A percentile compares a stretch with the other conserved stretches of the same genome.
Conservation (phyloP, 2,888 invertebrate species). For the Anthrax anthrax region DNA sequence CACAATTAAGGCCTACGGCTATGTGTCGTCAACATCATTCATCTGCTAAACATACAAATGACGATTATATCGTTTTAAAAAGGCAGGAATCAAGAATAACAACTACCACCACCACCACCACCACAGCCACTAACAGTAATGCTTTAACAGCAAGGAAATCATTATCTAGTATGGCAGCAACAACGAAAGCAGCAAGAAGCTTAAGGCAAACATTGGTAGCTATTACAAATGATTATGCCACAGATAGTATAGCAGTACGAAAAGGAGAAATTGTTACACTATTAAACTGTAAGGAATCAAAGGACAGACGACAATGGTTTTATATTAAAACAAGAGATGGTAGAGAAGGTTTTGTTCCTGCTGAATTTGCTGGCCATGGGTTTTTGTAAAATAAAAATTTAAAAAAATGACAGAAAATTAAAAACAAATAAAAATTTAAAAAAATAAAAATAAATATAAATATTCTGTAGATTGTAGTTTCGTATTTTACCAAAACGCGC, state of each 20-base stretch:
- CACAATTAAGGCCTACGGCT: constrained; percentile 30
- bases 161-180: background rate
- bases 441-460: background rate
- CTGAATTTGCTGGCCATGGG: constrained; percentile 62
- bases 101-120: constrained; percentile 16
- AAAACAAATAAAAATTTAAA: background rate
- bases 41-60: constrained; percentile 14
- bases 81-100: background rate
- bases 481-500: background rate
- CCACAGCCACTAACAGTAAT: constrained; percentile 4
- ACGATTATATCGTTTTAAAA: constrained; percentile 24
- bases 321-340: constrained; percentile 58
- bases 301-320: constrained; percentile 58
- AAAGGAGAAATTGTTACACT: constrained; percentile 65
- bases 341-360: constrained; percentile 61
- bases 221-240: constrained; percentile 51
- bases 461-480: background rate
- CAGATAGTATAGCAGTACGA: constrained; percentile 44
- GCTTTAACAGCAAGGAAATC: background rate
- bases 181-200: constrained; percentile 18
- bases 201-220: constrained; percentile 55
- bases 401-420: background rate
- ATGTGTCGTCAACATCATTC: constrained; percentile 8
- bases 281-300: constrained; percentile 41
- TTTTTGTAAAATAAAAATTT: constrained; percentile 40